phyloP scores from a whole-genome alignment of 2,113 vertebrate species.

The Labrus mixtus region DNA sequence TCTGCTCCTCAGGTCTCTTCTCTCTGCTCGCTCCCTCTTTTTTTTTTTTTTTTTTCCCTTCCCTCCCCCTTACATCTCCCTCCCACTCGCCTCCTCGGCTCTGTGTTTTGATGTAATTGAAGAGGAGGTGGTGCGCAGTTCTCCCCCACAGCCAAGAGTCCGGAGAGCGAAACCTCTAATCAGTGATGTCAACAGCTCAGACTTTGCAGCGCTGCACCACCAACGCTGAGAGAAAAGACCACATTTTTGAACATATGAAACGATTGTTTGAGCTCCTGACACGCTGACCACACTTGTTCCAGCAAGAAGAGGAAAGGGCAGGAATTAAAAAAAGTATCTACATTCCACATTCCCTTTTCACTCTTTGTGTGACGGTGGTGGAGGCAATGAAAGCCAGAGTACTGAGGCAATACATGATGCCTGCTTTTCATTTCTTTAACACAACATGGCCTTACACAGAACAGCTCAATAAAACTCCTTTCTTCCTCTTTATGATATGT shows the following conservation, averaged over 20 bases:
- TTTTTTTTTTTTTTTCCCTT: too few species aligned
- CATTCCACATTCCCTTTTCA: background rate
- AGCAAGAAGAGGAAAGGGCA: constrained; percentile 2
- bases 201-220: constrained; percentile 39
- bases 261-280: constrained; percentile 45
- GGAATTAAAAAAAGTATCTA: background rate
- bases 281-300: constrained; percentile 23
- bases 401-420: constrained; percentile 6
- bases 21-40: background rate
- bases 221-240: constrained; percentile 5
- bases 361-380: constrained; percentile 12
- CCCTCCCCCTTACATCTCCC: background rate
- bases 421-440: constrained; percentile 3
- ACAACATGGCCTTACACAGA: constrained; percentile 15
- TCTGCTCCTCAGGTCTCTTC: constrained; percentile 59
- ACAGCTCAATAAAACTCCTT: constrained; percentile 6
- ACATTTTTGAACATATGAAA: constrained; percentile 11
- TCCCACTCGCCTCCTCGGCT: constrained; percentile 25
- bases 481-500: background rate
- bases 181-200: constrained; percentile 61
- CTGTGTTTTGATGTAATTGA: constrained; percentile 69
- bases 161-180: constrained; percentile 66
- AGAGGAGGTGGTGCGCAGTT: constrained; percentile 40
- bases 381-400: constrained; percentile 7
- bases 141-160: constrained; percentile 46